Evolutionary conservation across 2,113 vertebrate species (phyloP).

Genomic region (Corvus hawaiiensis): DNA sequence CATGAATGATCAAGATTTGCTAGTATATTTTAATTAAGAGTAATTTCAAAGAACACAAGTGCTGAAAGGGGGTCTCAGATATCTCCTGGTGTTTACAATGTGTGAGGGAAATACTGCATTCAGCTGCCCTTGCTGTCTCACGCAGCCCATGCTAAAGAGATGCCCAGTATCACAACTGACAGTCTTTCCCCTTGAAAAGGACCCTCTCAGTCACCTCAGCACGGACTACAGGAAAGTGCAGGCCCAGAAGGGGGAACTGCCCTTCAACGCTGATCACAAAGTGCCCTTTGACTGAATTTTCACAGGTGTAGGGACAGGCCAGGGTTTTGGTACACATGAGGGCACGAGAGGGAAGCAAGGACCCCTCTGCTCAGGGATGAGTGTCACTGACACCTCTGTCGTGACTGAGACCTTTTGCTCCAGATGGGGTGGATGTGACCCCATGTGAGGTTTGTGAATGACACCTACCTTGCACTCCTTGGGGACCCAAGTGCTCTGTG

Average conservation of each 20-base stretch:
- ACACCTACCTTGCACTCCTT: rapidly evolving
- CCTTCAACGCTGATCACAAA: not conserved
- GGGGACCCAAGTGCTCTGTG: not conserved
- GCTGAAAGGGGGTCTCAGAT: not conserved
- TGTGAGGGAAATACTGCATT: not conserved
- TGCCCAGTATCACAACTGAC: not conserved
- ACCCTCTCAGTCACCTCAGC: not conserved
- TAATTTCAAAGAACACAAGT: not conserved
- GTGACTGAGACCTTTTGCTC: not conserved
- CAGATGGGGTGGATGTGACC: rapidly evolving
- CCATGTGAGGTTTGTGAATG: not conserved
- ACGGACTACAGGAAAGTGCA: not conserved
- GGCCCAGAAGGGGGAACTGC: not conserved
- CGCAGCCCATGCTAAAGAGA: not conserved
- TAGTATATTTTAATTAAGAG: not conserved
- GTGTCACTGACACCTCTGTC: not conserved
- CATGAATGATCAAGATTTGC: not conserved
- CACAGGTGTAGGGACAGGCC: not conserved
- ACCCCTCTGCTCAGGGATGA: not conserved
- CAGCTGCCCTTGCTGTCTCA: not conserved
- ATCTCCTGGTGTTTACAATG: not conserved
- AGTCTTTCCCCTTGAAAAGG: not conserved
- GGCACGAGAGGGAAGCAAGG: not conserved
- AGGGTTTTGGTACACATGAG: not conserved
- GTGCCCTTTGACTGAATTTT: not conserved